Conservation (phyloP, 2,113 vertebrate genomes). For the Lampris megalopsis region DNA sequence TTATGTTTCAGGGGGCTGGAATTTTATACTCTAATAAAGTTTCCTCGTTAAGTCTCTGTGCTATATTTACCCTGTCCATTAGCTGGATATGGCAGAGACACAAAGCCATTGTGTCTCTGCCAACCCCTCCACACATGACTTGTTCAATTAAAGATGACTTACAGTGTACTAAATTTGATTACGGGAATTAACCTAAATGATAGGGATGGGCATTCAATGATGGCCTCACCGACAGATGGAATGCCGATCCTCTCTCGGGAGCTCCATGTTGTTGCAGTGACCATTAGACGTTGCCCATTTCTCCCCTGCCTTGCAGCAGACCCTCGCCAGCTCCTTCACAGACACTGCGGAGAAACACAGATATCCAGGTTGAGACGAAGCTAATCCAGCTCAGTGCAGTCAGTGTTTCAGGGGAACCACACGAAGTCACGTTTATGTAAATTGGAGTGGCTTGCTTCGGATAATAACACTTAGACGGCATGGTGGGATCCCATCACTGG, state of each 20-base stretch:
- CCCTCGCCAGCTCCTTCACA: conserved; percentile 87
- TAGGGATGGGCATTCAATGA: conserved; percentile 16
- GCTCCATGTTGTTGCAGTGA: conserved; percentile 87
- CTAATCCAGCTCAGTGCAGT: conserved; percentile 36
- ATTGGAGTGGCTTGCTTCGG: background rate
- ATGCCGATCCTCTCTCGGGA: conserved; percentile 76
- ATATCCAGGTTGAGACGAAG: conserved; percentile 29
- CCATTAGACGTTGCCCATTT: conserved; percentile 90
- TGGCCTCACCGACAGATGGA: conserved; percentile 88
- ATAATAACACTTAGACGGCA: conserved; percentile 7
- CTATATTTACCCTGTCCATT: background rate
- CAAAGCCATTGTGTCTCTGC: background rate
- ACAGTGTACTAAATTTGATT: conserved; percentile 11
- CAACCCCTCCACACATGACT: background rate
- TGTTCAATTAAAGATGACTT: conserved; percentile 7
- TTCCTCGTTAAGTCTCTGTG: background rate
- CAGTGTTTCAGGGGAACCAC: conserved; percentile 30
- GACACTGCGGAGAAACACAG: conserved; percentile 80
- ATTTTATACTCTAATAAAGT: background rate
- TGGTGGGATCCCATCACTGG: background rate
- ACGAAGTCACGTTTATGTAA: conserved; percentile 18
- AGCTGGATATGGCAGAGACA: background rate
- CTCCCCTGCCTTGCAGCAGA: conserved; percentile 91
- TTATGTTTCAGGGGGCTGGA: background rate
- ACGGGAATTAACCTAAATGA: conserved; percentile 11